Base-by-base conservation (phyloP, 2,888 invertebrate genomes). In the Macroteleia sp. region DNA sequence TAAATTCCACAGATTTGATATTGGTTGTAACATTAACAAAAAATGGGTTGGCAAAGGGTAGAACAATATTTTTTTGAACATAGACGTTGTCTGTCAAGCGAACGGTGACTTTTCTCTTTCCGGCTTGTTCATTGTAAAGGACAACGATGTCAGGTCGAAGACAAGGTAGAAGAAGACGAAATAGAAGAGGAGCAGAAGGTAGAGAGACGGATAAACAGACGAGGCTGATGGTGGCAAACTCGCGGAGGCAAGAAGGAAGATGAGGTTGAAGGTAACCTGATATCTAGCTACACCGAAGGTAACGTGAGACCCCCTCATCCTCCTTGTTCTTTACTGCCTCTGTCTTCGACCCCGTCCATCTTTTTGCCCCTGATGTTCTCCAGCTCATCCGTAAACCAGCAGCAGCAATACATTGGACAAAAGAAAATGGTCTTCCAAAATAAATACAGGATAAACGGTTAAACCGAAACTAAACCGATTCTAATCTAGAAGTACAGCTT, bases 251-350 rank as follows among this genome's bases (percentile, higher is more conserved):
- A 83, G 85, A 85, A 89, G 86, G 89, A 89, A 89, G 90, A 89
- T 87, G 89, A 88, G 88, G 89, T 89, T 87, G 89, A 85, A 85
- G 88, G 89, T 87, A 90, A 91, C 86, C 86, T 82, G 91, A 91
- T 89, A 90, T 89, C 87, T 84, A 87, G 89, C 88, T 87, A 86
- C 87, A 88, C 85, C 85, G 87, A 86, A 85, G 86, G 91, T 91
- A 91, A 91, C 88, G 86, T 88, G 90, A 90, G 89, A 89, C 83
- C 85, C 84, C 84, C 86, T 86, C 85, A 83, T 86, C 88, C 83
- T 80, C 83, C 85, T 82, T 83, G 85, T 73, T 76, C 79, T 74
- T 69, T 61, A 59, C 81, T 75, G 42, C 66, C 69, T 74, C 77
- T 71, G 80, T 67, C 83, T 80, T 75, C 78, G 77, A 75, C 77